Conservation (phyloP, 2,888 invertebrate species). For the Ganaspis brasiliensis region DNA sequence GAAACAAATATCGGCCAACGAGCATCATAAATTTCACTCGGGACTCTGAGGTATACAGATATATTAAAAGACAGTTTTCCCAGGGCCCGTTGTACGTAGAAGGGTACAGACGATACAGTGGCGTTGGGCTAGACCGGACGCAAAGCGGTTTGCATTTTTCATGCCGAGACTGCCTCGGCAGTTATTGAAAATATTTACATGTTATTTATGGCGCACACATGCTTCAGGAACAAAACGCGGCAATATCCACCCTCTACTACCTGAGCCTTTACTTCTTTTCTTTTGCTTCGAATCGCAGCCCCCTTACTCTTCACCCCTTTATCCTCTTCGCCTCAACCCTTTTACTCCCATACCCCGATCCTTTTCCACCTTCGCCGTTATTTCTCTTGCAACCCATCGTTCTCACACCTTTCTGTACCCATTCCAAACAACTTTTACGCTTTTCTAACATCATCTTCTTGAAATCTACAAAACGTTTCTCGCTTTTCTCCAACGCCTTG, state of each 20-base stretch:
- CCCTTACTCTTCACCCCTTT: constrained; percentile 46
- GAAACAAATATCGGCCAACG: constrained; percentile 74
- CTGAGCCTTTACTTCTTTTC: constrained; percentile 49
- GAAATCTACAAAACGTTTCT: constrained; percentile 66
- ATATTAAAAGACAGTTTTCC: constrained; percentile 73
- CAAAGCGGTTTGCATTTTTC: constrained; percentile 78
- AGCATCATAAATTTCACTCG: constrained; percentile 71
- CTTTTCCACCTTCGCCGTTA: constrained; percentile 30
- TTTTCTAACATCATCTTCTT: constrained; percentile 51
- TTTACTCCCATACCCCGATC: constrained; percentile 17
- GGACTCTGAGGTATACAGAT: constrained; percentile 71
- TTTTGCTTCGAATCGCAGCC: constrained; percentile 51
- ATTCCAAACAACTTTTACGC: constrained; percentile 27
- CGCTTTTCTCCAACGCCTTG: constrained; percentile 47
- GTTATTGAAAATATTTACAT: constrained; percentile 80
- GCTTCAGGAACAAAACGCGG: constrained; percentile 72
- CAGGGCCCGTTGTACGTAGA: constrained; percentile 50
- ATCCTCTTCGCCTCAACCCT: constrained; percentile 22
- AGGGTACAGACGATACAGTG: constrained; percentile 53
- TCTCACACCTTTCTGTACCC: constrained; percentile 44
- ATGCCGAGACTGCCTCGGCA: constrained; percentile 72
- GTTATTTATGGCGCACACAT: constrained; percentile 78
- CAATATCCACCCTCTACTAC: constrained; percentile 63
- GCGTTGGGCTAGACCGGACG: constrained; percentile 67
- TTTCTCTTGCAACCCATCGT: not conserved